phyloP scores from a whole-genome alignment of 2,797 vertebrate genomes.

The Monodelphis domestica region DNA sequence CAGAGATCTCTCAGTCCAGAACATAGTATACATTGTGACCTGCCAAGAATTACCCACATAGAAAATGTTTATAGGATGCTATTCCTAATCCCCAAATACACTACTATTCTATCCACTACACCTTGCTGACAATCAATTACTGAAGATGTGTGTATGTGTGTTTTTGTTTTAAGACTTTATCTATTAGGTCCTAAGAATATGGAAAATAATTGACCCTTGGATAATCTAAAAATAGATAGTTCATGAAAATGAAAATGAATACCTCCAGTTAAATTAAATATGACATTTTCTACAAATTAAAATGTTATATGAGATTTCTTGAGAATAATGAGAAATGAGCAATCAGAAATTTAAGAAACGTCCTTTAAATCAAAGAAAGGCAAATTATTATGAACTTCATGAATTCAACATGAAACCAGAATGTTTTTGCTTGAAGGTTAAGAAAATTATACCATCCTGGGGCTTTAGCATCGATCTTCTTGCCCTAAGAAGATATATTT shows the following conservation, averaged over 20 bases:
- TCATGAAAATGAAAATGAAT: constrained; percentile 10
- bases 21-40: neutral
- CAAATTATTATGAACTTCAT: constrained; percentile 16
- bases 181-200: neutral
- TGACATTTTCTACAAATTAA: neutral
- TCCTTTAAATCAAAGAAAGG: constrained; percentile 1
- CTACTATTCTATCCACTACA: neutral
- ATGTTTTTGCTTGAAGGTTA: constrained; percentile 13
- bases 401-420: neutral
- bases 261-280: constrained; percentile 3
- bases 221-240: neutral
- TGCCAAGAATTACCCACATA: neutral
- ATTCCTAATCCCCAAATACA: neutral
- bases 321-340: constrained; percentile 7
- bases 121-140: neutral
- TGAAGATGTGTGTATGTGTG: neutral
- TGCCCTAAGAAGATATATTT: neutral
- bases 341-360: neutral
- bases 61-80: neutral
- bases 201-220: neutral
- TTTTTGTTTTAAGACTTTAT: neutral
- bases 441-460: neutral
- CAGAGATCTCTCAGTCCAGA: neutral
- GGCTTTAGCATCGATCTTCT: constrained; percentile 14
- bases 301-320: constrained; percentile 22